Conservation (phyloP, 2,888 invertebrate species). For the Andrena dorsata region DNA sequence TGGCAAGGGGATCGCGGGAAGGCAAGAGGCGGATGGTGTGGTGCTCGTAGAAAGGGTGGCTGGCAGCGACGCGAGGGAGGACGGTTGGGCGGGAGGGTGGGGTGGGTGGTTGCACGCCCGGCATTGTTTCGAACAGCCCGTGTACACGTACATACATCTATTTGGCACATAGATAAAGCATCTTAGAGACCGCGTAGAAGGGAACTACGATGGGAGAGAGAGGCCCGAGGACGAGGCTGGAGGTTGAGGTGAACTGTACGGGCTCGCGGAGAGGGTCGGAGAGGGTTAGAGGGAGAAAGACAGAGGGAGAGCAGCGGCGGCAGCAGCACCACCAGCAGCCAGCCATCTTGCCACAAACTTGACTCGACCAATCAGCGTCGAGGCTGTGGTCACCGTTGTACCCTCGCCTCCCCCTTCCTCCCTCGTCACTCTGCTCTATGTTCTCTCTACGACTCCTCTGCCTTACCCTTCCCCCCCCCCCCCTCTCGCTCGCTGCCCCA, state of each 20-base stretch:
- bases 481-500: constrained; percentile 44
- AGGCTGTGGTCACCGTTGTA: constrained; percentile 85
- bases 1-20: constrained; percentile 43
- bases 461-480: constrained; percentile 65
- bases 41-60: constrained; percentile 61
- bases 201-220: constrained; percentile 70
- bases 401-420: constrained; percentile 71
- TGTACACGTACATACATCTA: constrained; percentile 80
- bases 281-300: constrained; percentile 54
- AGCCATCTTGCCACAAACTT: constrained; percentile 85
- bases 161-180: constrained; percentile 82
- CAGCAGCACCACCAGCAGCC: constrained; percentile 64
- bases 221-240: constrained; percentile 61
- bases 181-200: constrained; percentile 81
- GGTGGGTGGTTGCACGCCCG: constrained; percentile 75
- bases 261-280: constrained; percentile 30
- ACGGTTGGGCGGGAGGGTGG: no score
- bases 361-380: constrained; percentile 85
- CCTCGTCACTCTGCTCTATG: constrained; percentile 64
- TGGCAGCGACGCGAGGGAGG: constrained; percentile 51
- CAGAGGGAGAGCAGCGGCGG: constrained; percentile 53
- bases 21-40: constrained; percentile 61
- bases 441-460: constrained; percentile 58
- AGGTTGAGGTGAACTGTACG: constrained; percentile 68
- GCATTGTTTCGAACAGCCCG: constrained; percentile 82